Evolutionary conservation across 2,888 invertebrate species (phyloP), one percentile per base, ranked within the genome.

Genomic region (Lasius platythorax): DNA sequence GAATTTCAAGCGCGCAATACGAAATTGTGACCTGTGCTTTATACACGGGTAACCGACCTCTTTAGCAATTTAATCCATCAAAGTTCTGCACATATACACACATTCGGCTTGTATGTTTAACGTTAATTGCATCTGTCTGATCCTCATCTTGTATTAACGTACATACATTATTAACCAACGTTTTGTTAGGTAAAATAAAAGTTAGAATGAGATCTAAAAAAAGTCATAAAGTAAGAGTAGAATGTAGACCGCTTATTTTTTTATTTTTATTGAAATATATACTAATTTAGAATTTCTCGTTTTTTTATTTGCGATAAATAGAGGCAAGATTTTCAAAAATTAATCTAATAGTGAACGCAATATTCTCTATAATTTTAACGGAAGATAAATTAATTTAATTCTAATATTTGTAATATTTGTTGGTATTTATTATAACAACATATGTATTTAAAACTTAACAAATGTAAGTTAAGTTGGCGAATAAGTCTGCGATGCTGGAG

Each of bases 1-100:
- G 83, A 67, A 85, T 88, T 88, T 79, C 74, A 73, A 43, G 63
- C 53, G 6, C 64, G 72, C 74, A 82, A 75, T 83, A 82, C 68
- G 61, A 61, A 72, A 88, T 79, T 73, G 64, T 83, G 58, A 75
- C 56, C 72, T 33, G 12, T 9, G 46, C 37, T 73, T 61, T 63
- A 23, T 23, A 66, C 70, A 66, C 28, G 75, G 81, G 30, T 40
- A 70, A 43, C 61, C 30, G 53, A 30, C 67, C 43, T 81, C 46
- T 73, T 81, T 50, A 40, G 37, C 43, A 58, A 58, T 61, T 79
- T 79, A 15, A 58, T 46, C 23, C 12, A 46, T 37, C 37, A 37
- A 46, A 72, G 28, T 68, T 78, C 30, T 23, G 68, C 12, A 58
- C 53, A 53, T 12, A 1, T 46, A 46, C 46, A 15, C 15, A 3